Percentiles rank a stretch among this genome's conserved stretches.
Conservation (phyloP, 2,113 vertebrate genomes). For the Pelvicachromis taeniatus region DNA sequence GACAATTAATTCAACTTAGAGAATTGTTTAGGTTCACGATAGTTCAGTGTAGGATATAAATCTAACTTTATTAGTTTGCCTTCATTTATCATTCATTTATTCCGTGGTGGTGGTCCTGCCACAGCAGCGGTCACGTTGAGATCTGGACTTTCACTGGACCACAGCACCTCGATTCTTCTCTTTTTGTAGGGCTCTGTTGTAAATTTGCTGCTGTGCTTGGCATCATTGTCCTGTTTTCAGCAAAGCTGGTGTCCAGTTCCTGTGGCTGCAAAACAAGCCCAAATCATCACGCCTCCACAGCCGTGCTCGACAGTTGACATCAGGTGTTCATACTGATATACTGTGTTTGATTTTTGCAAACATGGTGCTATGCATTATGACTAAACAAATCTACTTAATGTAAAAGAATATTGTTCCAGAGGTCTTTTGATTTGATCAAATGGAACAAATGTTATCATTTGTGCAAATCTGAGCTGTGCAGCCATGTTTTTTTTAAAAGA, state of each 20-base stretch:
- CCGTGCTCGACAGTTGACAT: neutral
- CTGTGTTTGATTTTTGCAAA: neutral
- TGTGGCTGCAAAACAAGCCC: neutral
- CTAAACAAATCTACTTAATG: neutral
- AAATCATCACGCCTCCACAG: neutral
- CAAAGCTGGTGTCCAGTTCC: too few relatives aligned
- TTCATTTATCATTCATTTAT: too few relatives aligned
- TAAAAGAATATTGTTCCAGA: neutral
- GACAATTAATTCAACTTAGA: neutral
- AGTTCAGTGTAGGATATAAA: neutral
- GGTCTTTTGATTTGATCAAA: neutral
- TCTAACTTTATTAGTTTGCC: too few relatives aligned
- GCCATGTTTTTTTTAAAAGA: neutral
- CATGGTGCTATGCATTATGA: neutral
- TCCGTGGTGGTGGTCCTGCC: too few relatives aligned
- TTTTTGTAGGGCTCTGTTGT: too few relatives aligned
- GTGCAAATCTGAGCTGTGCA: neutral
- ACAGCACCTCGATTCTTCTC: too few relatives aligned
- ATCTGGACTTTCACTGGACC: too few relatives aligned
- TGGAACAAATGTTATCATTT: too few relatives aligned
- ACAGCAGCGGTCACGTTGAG: too few relatives aligned
- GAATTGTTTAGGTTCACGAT: neutral
- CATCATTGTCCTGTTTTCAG: neutral
- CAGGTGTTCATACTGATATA: neutral
- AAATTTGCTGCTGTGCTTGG: too few relatives aligned